Percentiles rank a stretch among this genome's conserved stretches.
These are phyloP conservation scores for Coelinius sp. DNA, from an alignment of 2,888 invertebrate genomes.

Conservation along the genomic window DNA sequence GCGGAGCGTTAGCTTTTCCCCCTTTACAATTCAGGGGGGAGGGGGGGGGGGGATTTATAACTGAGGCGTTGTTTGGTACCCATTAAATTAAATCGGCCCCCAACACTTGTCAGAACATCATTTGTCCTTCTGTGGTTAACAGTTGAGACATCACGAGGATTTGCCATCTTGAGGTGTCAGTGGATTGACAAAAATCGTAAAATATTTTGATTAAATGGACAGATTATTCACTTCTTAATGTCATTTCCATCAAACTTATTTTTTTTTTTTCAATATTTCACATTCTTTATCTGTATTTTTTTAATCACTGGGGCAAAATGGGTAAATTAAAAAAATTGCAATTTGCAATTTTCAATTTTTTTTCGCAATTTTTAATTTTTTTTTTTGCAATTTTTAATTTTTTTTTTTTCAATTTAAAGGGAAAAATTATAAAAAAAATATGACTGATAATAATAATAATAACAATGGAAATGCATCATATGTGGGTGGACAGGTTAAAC, in stretches of 20 bases:
- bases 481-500: slow-evolving; percentile 67
- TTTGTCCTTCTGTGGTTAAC: neutral
- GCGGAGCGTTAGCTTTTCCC: slow-evolving; percentile 42
- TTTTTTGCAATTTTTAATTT: neutral
- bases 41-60: slow-evolving; percentile 32
- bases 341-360: no score
- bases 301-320: no score
- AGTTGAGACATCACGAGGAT: neutral
- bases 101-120: slow-evolving; percentile 54
- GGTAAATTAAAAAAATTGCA: no score
- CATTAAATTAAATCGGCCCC: slow-evolving; percentile 69
- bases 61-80: slow-evolving; percentile 46
- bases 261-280: neutral
- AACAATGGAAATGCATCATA: slow-evolving; percentile 42
- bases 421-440: neutral
- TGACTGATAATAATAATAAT: slow-evolving; percentile 26
- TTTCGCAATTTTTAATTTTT: no score
- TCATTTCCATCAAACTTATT: neutral
- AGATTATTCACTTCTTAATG: slow-evolving; percentile 11
- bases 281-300: neutral
- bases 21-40: slow-evolving; percentile 20
- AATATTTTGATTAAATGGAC: neutral
- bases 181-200: neutral
- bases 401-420: neutral
- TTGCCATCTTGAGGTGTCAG: neutral